A percentile compares a stretch with the other conserved stretches of the same genome.
These are phyloP conservation scores for Amphibalanus amphitrite DNA, from an alignment of 1,140 invertebrate species.

Conservation along the genomic window DNA sequence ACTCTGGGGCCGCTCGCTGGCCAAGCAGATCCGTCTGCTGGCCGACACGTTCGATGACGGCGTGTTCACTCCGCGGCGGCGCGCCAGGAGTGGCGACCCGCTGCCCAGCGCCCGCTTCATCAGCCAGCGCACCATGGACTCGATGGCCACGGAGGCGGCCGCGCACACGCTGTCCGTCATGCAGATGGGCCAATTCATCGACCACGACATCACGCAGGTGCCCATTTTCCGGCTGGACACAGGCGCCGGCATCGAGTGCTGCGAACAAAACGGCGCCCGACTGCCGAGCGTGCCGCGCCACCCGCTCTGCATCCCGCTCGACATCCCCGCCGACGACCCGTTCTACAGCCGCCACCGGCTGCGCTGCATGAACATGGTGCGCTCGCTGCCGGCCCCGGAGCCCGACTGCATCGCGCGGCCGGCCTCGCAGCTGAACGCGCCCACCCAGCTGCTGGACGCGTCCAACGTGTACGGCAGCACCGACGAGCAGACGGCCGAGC, in stretches of 20 bases:
- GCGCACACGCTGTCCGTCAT: constrained; percentile 55
- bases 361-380: constrained; percentile 68
- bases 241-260: constrained; percentile 16
- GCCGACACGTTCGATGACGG: constrained; percentile 64
- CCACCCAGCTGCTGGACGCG: constrained; percentile 76
- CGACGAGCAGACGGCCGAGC: constrained; percentile 27
- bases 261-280: constrained; percentile 1
- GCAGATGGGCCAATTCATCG: constrained; percentile 74
- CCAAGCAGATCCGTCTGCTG: constrained; percentile 57
- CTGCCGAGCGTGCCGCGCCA: constrained; percentile 10
- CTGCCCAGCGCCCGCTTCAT: constrained; percentile 51
- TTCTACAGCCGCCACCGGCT: constrained; percentile 48
- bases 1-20: constrained; percentile 50
- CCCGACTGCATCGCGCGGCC: neutral
- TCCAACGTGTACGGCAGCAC: constrained; percentile 62
- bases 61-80: constrained; percentile 28
- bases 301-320: constrained; percentile 57
- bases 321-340: constrained; percentile 62
- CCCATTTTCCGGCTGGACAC: constrained; percentile 17
- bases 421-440: constrained; percentile 42
- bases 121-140: constrained; percentile 46
- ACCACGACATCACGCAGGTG: constrained; percentile 28
- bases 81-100: constrained; percentile 15
- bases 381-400: constrained; percentile 38
- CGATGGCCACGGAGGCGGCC: constrained; percentile 41